Evolutionary conservation across 2,888 invertebrate genomes (phyloP), one percentile per base, ranked within the genome.

Genomic region (Diarsia rubi): DNA sequence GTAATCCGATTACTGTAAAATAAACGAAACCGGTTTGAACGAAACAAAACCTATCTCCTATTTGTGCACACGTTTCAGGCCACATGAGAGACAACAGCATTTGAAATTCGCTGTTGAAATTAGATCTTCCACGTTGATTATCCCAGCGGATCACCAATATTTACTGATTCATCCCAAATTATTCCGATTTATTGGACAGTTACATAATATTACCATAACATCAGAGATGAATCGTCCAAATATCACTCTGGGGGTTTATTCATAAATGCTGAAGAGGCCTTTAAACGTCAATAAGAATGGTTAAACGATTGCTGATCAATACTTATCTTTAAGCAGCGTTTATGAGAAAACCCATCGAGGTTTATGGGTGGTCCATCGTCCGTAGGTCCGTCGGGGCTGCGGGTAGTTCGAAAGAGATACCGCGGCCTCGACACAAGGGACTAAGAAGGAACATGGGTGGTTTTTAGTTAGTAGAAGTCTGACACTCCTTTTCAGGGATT

Each of bases 1-100:
- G 4, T 79, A 76, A 78, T 79, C 78, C 47, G 82, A 82, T 82
- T 76, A 79, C 64, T 60, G 19, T 31, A 59, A 68, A 81, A 78
- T 64, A 68, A 68, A 65, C 27, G 73, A 62, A 73, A 59, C 45
- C 42, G 52, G 45, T 69, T 60, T 68, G 69, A 65, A 81, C 45
- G 42, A 52, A 59, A 75, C 64, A 76, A 79, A 81, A 68, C 69
- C 76, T 45, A 75, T 21, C 67, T 63, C 42, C 81, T 68, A 81
- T 75, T 67, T 75, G 65, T 14, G 54, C 42, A 66, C 65, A 62
- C 81, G 75, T 62, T 81, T 63, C 66, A 54, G 74, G 27, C 60
- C 45, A 67, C 62, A 57, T 75, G 81, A 81, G 42, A 24, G 47
- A 74, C 54, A 74, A 66, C 54, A 74, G 47, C 66, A 75, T 81